Conservation (phyloP, 2,797 vertebrate species). For the Erithacus rubecula region DNA sequence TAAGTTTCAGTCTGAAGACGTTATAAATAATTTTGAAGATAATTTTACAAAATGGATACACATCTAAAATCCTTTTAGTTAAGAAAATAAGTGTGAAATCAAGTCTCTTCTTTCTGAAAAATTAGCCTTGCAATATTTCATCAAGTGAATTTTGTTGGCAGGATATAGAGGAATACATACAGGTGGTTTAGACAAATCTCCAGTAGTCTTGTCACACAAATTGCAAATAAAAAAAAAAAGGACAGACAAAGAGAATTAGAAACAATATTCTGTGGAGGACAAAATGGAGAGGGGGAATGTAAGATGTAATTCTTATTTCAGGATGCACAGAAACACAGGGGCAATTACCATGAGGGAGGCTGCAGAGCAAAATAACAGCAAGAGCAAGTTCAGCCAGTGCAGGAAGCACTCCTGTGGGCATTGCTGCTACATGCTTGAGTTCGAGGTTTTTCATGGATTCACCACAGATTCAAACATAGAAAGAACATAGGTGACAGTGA, state of each 20-base stretch:
- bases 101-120: neutral
- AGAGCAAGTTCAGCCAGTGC: neutral
- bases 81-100: neutral
- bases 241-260: neutral
- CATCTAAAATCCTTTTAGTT: too few relatives aligned
- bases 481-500: neutral
- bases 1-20: neutral
- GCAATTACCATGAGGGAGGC: neutral
- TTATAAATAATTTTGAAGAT: neutral
- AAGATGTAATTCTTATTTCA: fast-evolving
- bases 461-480: fast-evolving
- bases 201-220: neutral
- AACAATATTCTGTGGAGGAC: neutral
- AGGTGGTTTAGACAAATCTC: neutral
- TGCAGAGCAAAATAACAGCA: neutral
- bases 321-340: neutral
- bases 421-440: neutral
- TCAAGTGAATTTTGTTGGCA: neutral
- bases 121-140: neutral
- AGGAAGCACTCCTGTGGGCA: fast-evolving
- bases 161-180: neutral
- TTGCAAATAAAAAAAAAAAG: neutral
- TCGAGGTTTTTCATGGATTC: neutral
- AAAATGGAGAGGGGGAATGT: neutral
- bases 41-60: neutral